Conservation (phyloP, 2,888 invertebrate genomes). For the Melipona bicolor region DNA sequence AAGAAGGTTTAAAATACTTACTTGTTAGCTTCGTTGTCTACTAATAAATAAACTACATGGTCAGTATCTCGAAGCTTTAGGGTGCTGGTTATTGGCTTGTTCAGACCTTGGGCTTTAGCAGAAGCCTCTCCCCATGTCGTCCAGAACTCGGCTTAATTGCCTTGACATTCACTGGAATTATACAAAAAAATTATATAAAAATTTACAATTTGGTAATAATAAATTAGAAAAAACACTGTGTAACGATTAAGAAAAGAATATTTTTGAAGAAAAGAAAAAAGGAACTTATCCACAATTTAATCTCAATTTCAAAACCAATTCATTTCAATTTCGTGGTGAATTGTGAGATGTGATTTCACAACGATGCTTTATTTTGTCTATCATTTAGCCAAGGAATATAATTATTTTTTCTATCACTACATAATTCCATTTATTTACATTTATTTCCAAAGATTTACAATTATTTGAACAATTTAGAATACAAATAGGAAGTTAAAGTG, state of each 20-base stretch:
- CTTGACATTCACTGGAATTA: conserved; percentile 86
- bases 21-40: conserved; percentile 86
- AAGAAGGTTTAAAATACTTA: conserved; percentile 79
- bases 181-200: background rate
- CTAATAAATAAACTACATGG: conserved; percentile 86
- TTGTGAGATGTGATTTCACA: conserved; percentile 34
- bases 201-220: background rate
- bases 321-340: conserved; percentile 8
- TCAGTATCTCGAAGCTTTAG: conserved; percentile 88
- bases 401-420: background rate
- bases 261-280: background rate
- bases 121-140: conserved; percentile 91
- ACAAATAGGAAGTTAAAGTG: background rate
- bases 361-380: conserved; percentile 30
- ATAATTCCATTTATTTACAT: background rate
- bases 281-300: background rate
- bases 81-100: conserved; percentile 90
- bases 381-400: background rate
- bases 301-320: conserved; percentile 33
- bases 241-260: background rate
- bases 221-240: background rate
- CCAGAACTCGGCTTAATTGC: conserved; percentile 88
- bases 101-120: conserved; percentile 90
- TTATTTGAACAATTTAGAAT: too few relatives aligned
- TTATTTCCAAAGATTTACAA: background rate